These are phyloP conservation scores for Atta texana DNA, from an alignment of 1,140 invertebrate genomes.

Conservation along the genomic window DNA sequence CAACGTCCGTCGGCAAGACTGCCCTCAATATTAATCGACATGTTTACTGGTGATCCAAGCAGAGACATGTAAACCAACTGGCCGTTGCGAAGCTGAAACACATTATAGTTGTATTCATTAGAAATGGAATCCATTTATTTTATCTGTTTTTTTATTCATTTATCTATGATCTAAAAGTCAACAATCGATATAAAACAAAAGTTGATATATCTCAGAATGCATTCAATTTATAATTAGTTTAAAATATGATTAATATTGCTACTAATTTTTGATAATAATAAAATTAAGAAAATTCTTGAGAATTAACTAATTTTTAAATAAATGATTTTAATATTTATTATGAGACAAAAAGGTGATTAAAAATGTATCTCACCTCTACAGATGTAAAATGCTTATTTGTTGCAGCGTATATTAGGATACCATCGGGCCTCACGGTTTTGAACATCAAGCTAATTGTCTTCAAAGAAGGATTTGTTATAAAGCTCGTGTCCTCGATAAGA, in stretches of 20 bases:
- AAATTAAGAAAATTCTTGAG: not conserved
- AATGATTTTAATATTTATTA: slow-evolving; percentile 6
- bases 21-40: slow-evolving; percentile 89
- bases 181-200: not conserved
- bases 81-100: slow-evolving; percentile 87
- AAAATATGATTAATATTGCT: not conserved
- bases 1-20: slow-evolving; percentile 92
- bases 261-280: not conserved
- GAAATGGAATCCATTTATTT: not conserved
- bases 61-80: slow-evolving; percentile 92
- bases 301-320: not conserved
- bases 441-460: slow-evolving; percentile 94
- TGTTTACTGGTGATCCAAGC: slow-evolving; percentile 92
- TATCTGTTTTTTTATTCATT: not conserved
- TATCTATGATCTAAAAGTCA: not conserved
- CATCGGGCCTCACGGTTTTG: slow-evolving; percentile 91
- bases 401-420: slow-evolving; percentile 93
- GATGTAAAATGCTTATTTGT: slow-evolving; percentile 96
- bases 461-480: slow-evolving; percentile 81
- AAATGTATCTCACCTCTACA: slow-evolving; percentile 88
- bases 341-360: not conserved
- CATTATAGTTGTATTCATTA: slow-evolving; percentile 1
- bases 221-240: not conserved
- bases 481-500: slow-evolving; percentile 67
- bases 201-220: not conserved